These are phyloP conservation scores for Dendroctonus valens DNA, from an alignment of 1,140 invertebrate species.

Conservation along the genomic window DNA sequence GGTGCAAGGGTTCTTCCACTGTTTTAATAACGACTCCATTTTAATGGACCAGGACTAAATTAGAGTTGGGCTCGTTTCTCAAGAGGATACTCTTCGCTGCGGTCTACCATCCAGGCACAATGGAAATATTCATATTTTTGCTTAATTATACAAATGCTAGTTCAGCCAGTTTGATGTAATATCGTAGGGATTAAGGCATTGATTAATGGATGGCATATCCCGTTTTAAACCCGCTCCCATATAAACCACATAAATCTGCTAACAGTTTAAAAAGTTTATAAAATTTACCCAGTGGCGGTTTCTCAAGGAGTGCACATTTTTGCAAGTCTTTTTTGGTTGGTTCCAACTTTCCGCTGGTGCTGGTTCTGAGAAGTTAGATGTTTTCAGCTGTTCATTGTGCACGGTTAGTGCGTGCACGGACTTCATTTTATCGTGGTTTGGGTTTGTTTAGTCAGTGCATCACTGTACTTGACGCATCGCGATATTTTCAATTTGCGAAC, in stretches of 20 bases:
- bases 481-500: too few relatives aligned
- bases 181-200: background rate
- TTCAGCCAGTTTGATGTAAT: background rate
- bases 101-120: background rate
- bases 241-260: background rate
- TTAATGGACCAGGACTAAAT: slow-evolving; percentile 16
- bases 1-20: slow-evolving; percentile 14
- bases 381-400: too few relatives aligned
- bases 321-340: too few relatives aligned
- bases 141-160: background rate
- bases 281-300: too few relatives aligned
- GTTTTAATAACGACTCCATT: slow-evolving; percentile 23
- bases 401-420: too few relatives aligned
- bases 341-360: too few relatives aligned
- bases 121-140: background rate
- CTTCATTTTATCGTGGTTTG: too few relatives aligned
- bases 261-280: background rate
- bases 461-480: too few relatives aligned
- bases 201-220: background rate
- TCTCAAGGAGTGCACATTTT: too few relatives aligned
- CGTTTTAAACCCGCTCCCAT: background rate
- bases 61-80: background rate
- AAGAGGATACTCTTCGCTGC: too few relatives aligned
- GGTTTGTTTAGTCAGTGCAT: too few relatives aligned
- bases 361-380: too few relatives aligned